Evolutionary conservation across 1,140 invertebrate species (phyloP).

Genomic region (Ips typographus): DNA sequence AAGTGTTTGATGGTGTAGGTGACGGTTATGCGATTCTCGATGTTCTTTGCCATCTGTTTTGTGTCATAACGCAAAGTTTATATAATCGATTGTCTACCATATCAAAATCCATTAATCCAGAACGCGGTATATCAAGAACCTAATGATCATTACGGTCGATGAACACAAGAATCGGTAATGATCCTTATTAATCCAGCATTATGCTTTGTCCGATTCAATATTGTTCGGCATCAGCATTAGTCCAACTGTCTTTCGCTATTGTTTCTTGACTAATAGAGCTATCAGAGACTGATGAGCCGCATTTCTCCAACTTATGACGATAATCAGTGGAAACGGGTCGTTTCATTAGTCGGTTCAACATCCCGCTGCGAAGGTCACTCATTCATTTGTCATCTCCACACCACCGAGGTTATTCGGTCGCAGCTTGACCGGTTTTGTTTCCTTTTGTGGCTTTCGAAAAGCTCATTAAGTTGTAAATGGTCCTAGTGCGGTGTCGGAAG

Average conservation of each 20-base stretch:
- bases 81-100: too few species aligned
- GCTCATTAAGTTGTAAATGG: slow-evolving; percentile 7
- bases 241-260: slow-evolving; percentile 42
- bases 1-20: too few species aligned
- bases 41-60: too few species aligned
- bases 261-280: slow-evolving; percentile 49
- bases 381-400: slow-evolving; percentile 47
- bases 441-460: slow-evolving; percentile 3
- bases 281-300: slow-evolving; percentile 48
- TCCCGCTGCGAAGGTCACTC: slow-evolving; percentile 43
- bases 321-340: slow-evolving; percentile 37
- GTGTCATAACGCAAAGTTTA: too few species aligned
- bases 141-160: slow-evolving; percentile 28
- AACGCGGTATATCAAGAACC: background rate
- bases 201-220: slow-evolving; percentile 40
- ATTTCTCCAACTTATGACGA: slow-evolving; percentile 46
- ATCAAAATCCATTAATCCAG: too few species aligned
- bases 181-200: slow-evolving; percentile 47
- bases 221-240: slow-evolving; percentile 41
- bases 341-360: slow-evolving; percentile 44
- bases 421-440: slow-evolving; percentile 1
- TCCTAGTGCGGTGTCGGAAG: background rate
- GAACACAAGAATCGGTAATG: slow-evolving; percentile 35
- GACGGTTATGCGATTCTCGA: too few species aligned
- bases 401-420: slow-evolving; percentile 13